phyloP scores from a whole-genome alignment of 2,113 vertebrate species.

The Strix aluco region DNA sequence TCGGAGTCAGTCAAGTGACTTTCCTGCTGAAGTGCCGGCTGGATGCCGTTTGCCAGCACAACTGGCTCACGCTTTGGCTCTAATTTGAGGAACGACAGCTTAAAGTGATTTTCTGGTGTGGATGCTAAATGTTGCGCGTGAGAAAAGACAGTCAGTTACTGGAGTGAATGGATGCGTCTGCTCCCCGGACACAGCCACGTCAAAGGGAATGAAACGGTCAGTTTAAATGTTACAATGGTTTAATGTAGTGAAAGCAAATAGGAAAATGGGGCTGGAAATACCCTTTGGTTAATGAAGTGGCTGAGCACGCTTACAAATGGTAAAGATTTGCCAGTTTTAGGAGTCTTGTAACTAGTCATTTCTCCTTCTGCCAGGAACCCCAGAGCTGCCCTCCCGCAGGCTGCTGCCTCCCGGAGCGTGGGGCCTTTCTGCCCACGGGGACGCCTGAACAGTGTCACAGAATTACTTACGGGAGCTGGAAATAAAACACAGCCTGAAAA shows the following conservation, averaged over 20 bases:
- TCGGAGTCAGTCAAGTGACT: neutral
- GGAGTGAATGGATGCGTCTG: neutral
- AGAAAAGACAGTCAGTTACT: neutral
- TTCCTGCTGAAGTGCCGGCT: neutral
- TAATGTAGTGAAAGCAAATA: neutral
- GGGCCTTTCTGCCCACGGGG: neutral
- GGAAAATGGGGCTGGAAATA: neutral
- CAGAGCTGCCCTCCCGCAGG: neutral
- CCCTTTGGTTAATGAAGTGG: neutral
- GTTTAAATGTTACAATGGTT: neutral
- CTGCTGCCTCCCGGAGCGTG: neutral
- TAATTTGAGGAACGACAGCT: neutral
- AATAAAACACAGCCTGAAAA: neutral
- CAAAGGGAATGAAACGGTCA: neutral
- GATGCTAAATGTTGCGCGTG: neutral
- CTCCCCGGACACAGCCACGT: no score
- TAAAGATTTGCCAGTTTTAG: neutral
- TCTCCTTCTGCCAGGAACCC: neutral
- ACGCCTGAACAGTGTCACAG: neutral
- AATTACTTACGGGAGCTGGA: neutral
- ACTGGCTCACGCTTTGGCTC: fast-evolving
- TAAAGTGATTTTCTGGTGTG: neutral
- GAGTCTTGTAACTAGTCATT: neutral
- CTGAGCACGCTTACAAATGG: neutral
- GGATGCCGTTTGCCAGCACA: neutral